Evolutionary conservation across 1,140 invertebrate genomes (phyloP).

Genomic region (Harlomillsia oculata): DNA sequence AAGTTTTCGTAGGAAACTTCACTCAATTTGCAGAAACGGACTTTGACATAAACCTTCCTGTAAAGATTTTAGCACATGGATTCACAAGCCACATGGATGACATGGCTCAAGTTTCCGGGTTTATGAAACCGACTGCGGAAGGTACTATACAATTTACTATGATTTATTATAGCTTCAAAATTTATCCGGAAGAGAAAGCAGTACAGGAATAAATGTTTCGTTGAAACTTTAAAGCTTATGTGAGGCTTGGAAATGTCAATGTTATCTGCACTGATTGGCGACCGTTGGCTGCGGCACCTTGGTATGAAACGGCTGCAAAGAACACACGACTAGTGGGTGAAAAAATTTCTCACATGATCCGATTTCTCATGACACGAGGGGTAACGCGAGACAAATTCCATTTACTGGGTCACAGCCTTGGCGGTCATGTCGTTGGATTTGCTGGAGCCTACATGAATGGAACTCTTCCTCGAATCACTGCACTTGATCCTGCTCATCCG

Average conservation of each 20-base stretch:
- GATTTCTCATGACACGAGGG: not conserved
- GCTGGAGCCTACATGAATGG: not conserved
- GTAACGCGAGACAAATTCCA: conserved; percentile 4
- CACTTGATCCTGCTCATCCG: conserved; percentile 24
- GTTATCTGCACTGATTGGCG: conserved; percentile 22
- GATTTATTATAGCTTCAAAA: no score
- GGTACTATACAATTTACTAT: no score
- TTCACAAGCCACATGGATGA: no score
- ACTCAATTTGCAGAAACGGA: no score
- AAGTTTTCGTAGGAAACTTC: no score
- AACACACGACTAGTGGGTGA: conserved; percentile 16
- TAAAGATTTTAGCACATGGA: no score
- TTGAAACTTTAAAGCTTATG: conserved; percentile 13
- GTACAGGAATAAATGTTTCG: no score
- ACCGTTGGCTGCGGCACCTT: conserved; percentile 14
- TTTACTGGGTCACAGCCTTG: conserved; percentile 14
- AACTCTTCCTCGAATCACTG: no score
- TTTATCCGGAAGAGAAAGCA: no score
- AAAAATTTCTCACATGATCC: not conserved
- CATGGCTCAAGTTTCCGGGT: no score
- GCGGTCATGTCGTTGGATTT: conserved; percentile 15
- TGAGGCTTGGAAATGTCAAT: conserved; percentile 10
- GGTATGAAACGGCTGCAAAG: conserved; percentile 23
- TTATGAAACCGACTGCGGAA: no score
- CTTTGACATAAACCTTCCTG: no score